Evolutionary conservation across 2,888 invertebrate genomes (phyloP).

Genomic region (Andrena fulva): DNA sequence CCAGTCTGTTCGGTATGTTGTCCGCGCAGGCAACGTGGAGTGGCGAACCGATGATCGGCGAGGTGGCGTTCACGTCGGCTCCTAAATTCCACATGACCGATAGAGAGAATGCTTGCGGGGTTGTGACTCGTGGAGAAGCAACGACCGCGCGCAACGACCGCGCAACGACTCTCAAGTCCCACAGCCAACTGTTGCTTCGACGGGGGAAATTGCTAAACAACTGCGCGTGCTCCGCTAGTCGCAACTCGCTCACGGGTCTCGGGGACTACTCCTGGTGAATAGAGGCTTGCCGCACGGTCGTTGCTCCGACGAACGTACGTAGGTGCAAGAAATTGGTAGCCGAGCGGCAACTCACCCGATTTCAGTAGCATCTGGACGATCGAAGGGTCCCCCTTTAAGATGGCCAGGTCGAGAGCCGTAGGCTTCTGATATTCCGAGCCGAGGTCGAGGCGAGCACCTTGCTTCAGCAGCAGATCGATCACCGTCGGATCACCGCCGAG

Average conservation of each 20-base stretch:
- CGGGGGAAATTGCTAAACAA: no score
- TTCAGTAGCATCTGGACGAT: conserved; percentile 89
- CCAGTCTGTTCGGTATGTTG: conserved; percentile 89
- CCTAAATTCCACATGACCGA: conserved; percentile 85
- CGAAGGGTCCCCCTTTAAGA: conserved; percentile 91
- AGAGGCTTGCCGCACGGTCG: no score
- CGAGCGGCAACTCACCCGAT: conserved; percentile 86
- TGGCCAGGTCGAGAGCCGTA: conserved; percentile 93
- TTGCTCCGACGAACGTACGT: no score
- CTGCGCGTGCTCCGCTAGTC: no score
- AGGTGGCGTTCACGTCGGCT: conserved; percentile 92
- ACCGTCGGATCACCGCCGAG: conserved; percentile 90
- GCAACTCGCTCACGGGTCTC: no score
- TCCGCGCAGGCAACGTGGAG: conserved; percentile 94
- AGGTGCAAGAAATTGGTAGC: no score
- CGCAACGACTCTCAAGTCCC: no score
- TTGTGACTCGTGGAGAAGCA: no score
- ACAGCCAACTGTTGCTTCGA: no score
- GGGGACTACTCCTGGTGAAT: no score
- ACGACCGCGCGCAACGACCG: no score
- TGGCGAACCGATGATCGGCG: conserved; percentile 93
- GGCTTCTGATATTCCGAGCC: conserved; percentile 89
- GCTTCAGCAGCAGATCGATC: conserved; percentile 92
- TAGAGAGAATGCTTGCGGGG: not conserved
- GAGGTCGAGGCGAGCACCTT: conserved; percentile 91